Evolutionary conservation across 1,140 invertebrate species (phyloP).

Genomic region (Neotoxoptera formosana): DNA sequence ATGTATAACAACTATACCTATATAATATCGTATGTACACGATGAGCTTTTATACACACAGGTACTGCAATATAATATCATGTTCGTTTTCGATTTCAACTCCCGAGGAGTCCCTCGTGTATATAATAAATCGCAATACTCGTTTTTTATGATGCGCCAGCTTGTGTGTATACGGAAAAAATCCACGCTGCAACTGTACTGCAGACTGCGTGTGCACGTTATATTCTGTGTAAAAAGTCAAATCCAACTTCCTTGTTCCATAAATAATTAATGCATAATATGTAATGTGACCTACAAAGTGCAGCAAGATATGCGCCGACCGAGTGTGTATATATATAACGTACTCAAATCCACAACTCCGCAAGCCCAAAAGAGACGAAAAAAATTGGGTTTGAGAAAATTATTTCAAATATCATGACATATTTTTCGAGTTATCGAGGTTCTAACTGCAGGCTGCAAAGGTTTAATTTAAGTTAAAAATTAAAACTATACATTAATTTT

Average conservation of each 20-base stretch:
- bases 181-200: background rate
- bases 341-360: no score
- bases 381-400: no score
- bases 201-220: background rate
- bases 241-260: background rate
- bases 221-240: background rate
- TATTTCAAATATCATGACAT: no score
- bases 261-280: constrained; percentile 6
- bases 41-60: background rate
- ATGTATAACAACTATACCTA: no score
- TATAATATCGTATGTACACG: background rate
- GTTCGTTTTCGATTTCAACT: background rate
- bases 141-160: background rate
- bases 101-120: background rate
- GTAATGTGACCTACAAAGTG: background rate
- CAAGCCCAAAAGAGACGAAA: no score
- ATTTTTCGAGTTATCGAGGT: no score
- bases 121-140: background rate
- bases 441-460: no score
- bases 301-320: no score
- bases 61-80: background rate
- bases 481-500: no score
- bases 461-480: no score
- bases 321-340: no score
- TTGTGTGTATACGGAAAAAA: background rate